Conservation (phyloP, 2,888 invertebrate species). For the Drosophila birchii region DNA sequence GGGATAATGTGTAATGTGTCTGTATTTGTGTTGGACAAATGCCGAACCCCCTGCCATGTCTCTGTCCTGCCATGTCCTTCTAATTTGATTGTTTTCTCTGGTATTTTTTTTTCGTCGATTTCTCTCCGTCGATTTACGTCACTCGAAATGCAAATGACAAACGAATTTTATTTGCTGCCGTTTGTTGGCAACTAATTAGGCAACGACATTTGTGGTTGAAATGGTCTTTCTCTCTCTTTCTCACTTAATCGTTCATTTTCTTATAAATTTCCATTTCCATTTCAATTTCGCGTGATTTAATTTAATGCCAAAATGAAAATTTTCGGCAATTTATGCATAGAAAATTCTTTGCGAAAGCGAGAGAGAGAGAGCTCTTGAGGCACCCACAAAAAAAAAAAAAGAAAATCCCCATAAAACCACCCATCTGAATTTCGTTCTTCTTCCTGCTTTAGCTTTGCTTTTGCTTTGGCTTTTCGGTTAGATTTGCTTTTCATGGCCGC, state of each 20-base stretch:
- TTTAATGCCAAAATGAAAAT: constrained; percentile 70
- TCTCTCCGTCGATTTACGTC: constrained; percentile 61
- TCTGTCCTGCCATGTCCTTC: constrained; percentile 8
- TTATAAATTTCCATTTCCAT: constrained; percentile 47
- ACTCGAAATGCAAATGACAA: constrained; percentile 70
- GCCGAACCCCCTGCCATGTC: neutral
- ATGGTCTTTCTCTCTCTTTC: neutral
- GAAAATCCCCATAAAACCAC: neutral
- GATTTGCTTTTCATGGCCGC: constrained; percentile 37
- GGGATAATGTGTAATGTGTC: constrained; percentile 47
- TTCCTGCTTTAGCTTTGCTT: constrained; percentile 25
- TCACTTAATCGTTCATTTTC: constrained; percentile 18
- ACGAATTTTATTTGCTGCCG: constrained; percentile 46
- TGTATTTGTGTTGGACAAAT: constrained; percentile 44
- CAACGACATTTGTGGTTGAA: constrained; percentile 63
- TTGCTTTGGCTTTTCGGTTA: constrained; percentile 9
- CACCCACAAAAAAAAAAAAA: neutral
- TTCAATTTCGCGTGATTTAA: constrained; percentile 70
- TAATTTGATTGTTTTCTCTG: constrained; percentile 46
- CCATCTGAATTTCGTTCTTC: constrained; percentile 9
- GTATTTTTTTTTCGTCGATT: constrained; percentile 42
- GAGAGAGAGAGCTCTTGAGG: too few species aligned
- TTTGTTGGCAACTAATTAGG: constrained; percentile 61
- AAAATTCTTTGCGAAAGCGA: constrained; percentile 17
- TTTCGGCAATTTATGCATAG: constrained; percentile 64